These are phyloP conservation scores for Acanthurus tractus DNA, from an alignment of 2,797 vertebrate genomes.

Conservation along the genomic window DNA sequence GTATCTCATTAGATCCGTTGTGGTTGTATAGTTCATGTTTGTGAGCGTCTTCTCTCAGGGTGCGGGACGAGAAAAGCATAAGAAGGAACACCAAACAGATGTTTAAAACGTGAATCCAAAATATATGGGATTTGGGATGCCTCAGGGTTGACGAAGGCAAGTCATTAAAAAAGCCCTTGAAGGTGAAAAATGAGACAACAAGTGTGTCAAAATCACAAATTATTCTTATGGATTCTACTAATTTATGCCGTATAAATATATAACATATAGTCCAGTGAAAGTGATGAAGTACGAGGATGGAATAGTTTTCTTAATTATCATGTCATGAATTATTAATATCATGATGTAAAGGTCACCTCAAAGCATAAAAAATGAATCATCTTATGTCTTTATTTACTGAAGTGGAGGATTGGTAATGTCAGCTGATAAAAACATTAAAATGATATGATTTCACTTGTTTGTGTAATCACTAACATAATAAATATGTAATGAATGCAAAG, in stretches of 20 bases:
- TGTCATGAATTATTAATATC: slow-evolving; percentile 25
- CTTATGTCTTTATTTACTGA: not conserved
- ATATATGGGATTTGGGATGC: slow-evolving; percentile 4
- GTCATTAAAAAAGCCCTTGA: not conserved
- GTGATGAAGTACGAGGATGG: not conserved
- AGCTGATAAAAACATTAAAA: not conserved
- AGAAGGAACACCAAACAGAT: not conserved
- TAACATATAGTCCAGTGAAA: not conserved
- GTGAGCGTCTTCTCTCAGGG: slow-evolving; percentile 49
- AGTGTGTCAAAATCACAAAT: not conserved
- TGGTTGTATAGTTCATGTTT: slow-evolving; percentile 26
- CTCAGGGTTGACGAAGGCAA: slow-evolving; percentile 7
- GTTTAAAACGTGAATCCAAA: slow-evolving; percentile 6
- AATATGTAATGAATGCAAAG: not conserved
- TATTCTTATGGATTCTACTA: not conserved
- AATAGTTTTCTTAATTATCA: slow-evolving; percentile 7
- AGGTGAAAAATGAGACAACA: not conserved
- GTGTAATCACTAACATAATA: not conserved
- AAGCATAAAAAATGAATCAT: not conserved
- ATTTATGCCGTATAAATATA: not conserved
- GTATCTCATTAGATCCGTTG: slow-evolving; percentile 53
- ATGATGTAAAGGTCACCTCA: not conserved
- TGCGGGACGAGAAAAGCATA: slow-evolving; percentile 12
- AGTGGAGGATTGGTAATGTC: slow-evolving; percentile 3
- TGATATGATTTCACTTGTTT: not conserved